Conservation (phyloP, 2,797 vertebrate species). For the Gallinago solitaria region DNA sequence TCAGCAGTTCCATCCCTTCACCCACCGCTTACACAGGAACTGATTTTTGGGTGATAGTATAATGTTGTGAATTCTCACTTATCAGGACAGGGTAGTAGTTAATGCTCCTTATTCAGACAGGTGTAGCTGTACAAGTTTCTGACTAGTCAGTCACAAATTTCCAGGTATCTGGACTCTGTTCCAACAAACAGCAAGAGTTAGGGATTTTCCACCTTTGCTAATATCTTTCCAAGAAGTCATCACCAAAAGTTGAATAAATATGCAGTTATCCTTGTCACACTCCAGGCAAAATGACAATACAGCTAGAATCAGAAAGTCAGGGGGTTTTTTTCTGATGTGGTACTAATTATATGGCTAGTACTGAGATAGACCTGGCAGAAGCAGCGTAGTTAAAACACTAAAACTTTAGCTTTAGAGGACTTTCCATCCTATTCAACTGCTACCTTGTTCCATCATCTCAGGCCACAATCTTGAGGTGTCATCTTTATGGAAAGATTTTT, state of each 20-base stretch:
- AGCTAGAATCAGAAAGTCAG: background rate
- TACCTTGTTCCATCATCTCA: background rate
- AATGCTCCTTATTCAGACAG: background rate
- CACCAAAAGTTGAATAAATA: background rate
- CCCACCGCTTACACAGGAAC: background rate
- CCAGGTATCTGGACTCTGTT: background rate
- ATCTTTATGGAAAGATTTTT: background rate
- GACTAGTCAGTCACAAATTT: background rate
- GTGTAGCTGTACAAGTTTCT: background rate
- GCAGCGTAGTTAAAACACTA: background rate
- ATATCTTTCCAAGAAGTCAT: background rate
- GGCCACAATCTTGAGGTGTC: background rate
- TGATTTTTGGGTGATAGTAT: background rate
- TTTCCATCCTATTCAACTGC: background rate
- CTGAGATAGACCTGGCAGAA: background rate
- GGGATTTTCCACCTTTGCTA: background rate
- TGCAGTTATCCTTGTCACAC: background rate
- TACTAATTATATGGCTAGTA: background rate
- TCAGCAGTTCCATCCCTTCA: background rate
- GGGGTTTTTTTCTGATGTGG: background rate
- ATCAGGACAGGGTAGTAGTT: background rate
- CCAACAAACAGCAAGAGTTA: background rate
- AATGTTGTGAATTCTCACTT: background rate
- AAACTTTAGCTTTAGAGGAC: background rate
- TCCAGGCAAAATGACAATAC: background rate